Evolutionary conservation across 1,140 invertebrate genomes (phyloP).

Genomic region (Panagrolaimus sp.): DNA sequence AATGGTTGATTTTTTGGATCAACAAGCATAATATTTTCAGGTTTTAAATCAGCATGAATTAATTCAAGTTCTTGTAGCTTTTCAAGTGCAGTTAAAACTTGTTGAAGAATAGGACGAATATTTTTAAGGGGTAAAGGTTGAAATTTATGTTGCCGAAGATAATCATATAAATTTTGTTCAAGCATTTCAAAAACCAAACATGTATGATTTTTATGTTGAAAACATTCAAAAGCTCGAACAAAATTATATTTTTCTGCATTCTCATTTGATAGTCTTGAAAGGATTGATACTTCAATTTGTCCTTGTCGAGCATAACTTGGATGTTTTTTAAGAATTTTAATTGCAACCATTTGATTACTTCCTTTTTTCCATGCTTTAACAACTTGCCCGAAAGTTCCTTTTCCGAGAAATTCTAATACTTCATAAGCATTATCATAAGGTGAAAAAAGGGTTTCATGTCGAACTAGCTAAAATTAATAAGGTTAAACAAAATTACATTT

Average conservation of each 20-base stretch:
- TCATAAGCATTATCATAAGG: constrained; percentile 68
- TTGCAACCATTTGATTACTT: constrained; percentile 98
- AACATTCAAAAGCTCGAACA: constrained; percentile 97
- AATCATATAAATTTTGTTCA: constrained; percentile 99
- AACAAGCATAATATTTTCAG: constrained; percentile 99
- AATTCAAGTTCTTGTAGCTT: constrained; percentile 97
- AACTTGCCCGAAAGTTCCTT: constrained; percentile 94
- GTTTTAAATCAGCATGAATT: constrained; percentile 98
- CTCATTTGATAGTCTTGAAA: constrained; percentile 92
- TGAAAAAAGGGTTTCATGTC: constrained; percentile 56
- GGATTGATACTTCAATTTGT: constrained; percentile 97
- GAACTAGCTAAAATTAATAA: constrained; percentile 53
- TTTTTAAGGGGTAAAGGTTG: constrained; percentile 79
- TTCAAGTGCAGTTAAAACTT: constrained; percentile 92
- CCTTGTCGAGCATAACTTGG: constrained; percentile 98
- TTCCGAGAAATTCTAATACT: constrained; percentile 92
- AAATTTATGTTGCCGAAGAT: constrained; percentile 99
- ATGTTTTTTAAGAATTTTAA: constrained; percentile 99
- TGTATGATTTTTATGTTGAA: constrained; percentile 98
- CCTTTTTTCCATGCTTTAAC: constrained; percentile 99
- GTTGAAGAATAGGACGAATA: constrained; percentile 95
- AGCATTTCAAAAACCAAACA: constrained; percentile 99
- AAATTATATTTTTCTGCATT: constrained; percentile 98
- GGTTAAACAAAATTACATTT: neutral
- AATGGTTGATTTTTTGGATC: constrained; percentile 94